Percentiles rank a stretch among this genome's conserved stretches.
Conservation (phyloP, 1,140 invertebrate species). For the Drosophila nikananu region DNA sequence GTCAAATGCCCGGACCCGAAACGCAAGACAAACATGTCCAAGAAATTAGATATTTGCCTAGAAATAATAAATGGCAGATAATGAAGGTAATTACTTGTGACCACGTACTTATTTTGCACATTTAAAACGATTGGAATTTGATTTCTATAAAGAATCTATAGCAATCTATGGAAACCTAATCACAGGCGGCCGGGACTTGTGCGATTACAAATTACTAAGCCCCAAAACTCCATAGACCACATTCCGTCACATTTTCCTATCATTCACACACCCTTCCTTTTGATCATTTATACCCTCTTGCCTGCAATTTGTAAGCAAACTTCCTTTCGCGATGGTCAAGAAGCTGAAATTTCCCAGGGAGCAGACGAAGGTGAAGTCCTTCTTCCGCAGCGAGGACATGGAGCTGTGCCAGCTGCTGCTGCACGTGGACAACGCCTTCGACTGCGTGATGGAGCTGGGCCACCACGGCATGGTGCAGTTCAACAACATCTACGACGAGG, state of each 20-base stretch:
- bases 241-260: not conserved
- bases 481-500: conserved; percentile 90
- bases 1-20: conserved; percentile 28
- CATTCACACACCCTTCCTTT: not conserved
- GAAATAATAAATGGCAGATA: conserved; percentile 1
- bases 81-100: not conserved
- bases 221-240: not conserved
- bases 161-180: not conserved
- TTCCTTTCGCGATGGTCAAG: not conserved
- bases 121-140: not conserved
- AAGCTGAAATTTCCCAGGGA: not conserved
- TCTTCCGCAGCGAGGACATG: conserved; percentile 79
- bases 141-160: no score
- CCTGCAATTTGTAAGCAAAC: not conserved
- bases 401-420: conserved; percentile 68
- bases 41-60: conserved; percentile 20
- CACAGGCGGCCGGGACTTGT: not conserved
- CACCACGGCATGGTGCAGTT: conserved; percentile 71
- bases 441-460: conserved; percentile 68
- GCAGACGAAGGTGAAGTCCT: conserved; percentile 46
- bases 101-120: not conserved
- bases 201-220: not conserved
- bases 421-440: conserved; percentile 73
- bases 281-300: not conserved
- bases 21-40: conserved; percentile 6